Percentiles rank a stretch among this genome's conserved stretches.
Evolutionary conservation across 2,113 vertebrate species (phyloP).

Genomic region (Serilophus lunatus): DNA sequence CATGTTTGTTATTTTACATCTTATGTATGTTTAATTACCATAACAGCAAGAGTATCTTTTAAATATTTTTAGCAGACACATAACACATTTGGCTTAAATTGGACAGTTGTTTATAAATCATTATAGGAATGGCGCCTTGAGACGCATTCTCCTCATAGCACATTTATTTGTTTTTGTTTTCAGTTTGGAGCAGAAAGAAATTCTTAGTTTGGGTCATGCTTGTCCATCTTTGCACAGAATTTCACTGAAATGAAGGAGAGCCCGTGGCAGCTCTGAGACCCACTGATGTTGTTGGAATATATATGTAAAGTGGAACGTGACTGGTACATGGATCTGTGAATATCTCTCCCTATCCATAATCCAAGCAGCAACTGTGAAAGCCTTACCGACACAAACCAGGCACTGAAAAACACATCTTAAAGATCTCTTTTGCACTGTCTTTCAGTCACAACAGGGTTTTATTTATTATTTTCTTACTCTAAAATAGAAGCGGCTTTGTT

Average conservation of each 20-base stretch:
- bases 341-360: not conserved
- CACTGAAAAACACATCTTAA: not conserved
- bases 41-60: not conserved
- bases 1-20: not conserved
- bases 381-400: not conserved
- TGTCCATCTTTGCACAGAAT: not conserved
- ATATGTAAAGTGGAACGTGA: not conserved
- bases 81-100: not conserved
- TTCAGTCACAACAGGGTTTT: not conserved
- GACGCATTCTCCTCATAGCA: not conserved
- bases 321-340: fast-evolving
- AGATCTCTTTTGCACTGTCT: not conserved
- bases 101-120: constrained; percentile 5
- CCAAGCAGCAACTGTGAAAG: not conserved
- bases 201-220: not conserved
- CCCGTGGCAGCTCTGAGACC: not conserved
- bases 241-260: not conserved
- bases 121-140: not conserved
- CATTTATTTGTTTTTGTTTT: not conserved
- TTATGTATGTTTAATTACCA: not conserved
- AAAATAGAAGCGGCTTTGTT: not conserved
- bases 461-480: not conserved
- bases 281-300: not conserved
- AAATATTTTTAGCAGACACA: constrained; percentile 22
- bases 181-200: not conserved